Conservation (phyloP, 2,888 invertebrate genomes). For the Xanthia icteritia region DNA sequence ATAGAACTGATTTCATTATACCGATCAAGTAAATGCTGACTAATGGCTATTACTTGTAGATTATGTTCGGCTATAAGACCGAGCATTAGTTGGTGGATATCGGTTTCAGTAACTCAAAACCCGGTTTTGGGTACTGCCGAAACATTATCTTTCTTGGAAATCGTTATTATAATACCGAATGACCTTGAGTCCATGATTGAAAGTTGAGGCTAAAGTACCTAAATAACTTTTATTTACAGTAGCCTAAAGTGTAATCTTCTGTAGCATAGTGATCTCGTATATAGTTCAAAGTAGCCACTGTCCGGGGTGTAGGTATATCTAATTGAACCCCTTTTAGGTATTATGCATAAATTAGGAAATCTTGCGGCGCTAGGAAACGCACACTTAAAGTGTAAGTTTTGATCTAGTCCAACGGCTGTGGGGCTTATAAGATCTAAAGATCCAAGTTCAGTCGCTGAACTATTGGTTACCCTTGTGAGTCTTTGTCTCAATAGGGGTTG, state of each 20-base stretch:
- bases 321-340: background rate
- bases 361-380: conserved; percentile 55
- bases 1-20: conserved; percentile 1
- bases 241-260: background rate
- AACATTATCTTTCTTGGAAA: conserved; percentile 16
- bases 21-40: background rate
- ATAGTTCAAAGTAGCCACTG: background rate
- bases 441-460: background rate
- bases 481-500: background rate
- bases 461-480: conserved; percentile 1
- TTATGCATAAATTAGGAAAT: conserved; percentile 34
- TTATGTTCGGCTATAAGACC: background rate
- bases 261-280: background rate
- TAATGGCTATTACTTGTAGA: conserved; percentile 33
- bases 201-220: background rate
- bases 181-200: conserved; percentile 14
- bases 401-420: background rate
- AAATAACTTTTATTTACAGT: background rate
- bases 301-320: background rate
- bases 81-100: conserved; percentile 31
- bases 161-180: conserved; percentile 31
- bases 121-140: background rate
- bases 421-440: background rate
- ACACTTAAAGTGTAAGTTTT: conserved; percentile 13
- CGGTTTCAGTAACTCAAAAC: background rate